A percentile compares a stretch with the other conserved stretches of the same genome.
Conservation (phyloP, 2,113 vertebrate genomes). For the Electrona antarctica region DNA sequence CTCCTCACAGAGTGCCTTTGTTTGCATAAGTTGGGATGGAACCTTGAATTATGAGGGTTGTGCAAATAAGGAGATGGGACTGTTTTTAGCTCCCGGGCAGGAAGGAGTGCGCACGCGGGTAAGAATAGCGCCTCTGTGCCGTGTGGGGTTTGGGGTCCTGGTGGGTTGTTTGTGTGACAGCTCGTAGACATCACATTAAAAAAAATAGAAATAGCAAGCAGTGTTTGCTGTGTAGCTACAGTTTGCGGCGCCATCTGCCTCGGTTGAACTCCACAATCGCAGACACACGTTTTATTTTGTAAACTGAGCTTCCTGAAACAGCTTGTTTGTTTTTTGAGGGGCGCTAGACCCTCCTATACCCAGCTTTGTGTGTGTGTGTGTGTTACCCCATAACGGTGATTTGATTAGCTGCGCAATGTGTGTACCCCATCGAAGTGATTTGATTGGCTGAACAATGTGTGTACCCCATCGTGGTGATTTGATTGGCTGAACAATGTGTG, state of each 20-base stretch:
- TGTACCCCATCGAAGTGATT: too few species aligned
- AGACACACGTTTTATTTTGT: not conserved
- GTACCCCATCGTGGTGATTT: too few species aligned
- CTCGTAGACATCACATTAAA: slow-evolving; percentile 61
- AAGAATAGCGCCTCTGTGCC: slow-evolving; percentile 68
- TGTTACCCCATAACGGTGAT: too few species aligned
- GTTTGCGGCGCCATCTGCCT: slow-evolving; percentile 72
- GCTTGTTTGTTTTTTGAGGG: too few species aligned
- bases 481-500: too few species aligned
- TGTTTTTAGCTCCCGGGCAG: slow-evolving; percentile 72
- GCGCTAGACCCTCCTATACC: too few species aligned
- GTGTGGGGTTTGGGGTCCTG: slow-evolving; percentile 51
- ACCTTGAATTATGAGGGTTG: slow-evolving; percentile 70
- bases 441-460: too few species aligned
- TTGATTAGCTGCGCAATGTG: too few species aligned
- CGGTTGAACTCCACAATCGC: slow-evolving; percentile 60
- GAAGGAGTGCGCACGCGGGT: slow-evolving; percentile 52
- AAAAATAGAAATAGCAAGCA: slow-evolving; percentile 33
- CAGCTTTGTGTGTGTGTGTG: too few species aligned
- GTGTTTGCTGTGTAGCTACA: slow-evolving; percentile 72
- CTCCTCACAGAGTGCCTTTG: slow-evolving; percentile 45
- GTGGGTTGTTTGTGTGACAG: slow-evolving; percentile 70
- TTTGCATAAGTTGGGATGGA: slow-evolving; percentile 68
- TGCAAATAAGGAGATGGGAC: slow-evolving; percentile 73
- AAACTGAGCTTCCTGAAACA: too few species aligned